Conservation (phyloP, 1,140 invertebrate genomes). For the Agrypnia vestita region DNA sequence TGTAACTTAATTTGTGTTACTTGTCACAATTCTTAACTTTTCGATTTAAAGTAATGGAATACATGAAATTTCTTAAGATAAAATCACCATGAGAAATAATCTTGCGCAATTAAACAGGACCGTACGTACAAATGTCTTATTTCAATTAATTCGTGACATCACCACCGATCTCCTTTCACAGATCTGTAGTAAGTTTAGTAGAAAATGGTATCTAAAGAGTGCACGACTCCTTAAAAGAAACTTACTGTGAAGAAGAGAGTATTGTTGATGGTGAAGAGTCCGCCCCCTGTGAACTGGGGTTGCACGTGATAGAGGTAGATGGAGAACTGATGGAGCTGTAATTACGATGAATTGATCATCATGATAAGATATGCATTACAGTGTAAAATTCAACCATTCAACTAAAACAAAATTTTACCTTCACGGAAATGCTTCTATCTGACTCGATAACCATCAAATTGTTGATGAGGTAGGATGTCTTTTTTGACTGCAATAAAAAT, state of each 20-base stretch:
- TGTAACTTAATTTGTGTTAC: too few relatives aligned
- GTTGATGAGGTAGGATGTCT: not conserved
- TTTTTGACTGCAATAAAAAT: slow-evolving; percentile 6
- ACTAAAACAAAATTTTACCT: not conserved
- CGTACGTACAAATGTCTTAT: too few relatives aligned
- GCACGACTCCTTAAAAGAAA: not conserved
- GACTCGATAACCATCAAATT: slow-evolving; percentile 13
- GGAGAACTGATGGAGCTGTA: slow-evolving; percentile 29
- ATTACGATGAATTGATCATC: not conserved
- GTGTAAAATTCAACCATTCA: not conserved
- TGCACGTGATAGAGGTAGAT: slow-evolving; percentile 14
- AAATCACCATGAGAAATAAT: too few relatives aligned
- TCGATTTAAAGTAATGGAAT: too few relatives aligned
- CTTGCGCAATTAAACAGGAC: too few relatives aligned
- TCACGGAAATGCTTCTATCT: slow-evolving; percentile 1
- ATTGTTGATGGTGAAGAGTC: slow-evolving; percentile 35
- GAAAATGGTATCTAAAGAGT: not conserved
- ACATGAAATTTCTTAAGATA: too few relatives aligned
- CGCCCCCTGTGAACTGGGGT: slow-evolving; percentile 17
- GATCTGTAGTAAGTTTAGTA: too few relatives aligned
- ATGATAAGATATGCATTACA: not conserved
- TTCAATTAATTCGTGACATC: too few relatives aligned
- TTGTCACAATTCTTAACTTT: too few relatives aligned
- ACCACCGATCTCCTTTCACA: too few relatives aligned
- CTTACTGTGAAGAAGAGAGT: slow-evolving; percentile 29